These are phyloP conservation scores for Semaprochilodus insignis DNA, from an alignment of 2,797 vertebrate genomes.

Conservation along the genomic window DNA sequence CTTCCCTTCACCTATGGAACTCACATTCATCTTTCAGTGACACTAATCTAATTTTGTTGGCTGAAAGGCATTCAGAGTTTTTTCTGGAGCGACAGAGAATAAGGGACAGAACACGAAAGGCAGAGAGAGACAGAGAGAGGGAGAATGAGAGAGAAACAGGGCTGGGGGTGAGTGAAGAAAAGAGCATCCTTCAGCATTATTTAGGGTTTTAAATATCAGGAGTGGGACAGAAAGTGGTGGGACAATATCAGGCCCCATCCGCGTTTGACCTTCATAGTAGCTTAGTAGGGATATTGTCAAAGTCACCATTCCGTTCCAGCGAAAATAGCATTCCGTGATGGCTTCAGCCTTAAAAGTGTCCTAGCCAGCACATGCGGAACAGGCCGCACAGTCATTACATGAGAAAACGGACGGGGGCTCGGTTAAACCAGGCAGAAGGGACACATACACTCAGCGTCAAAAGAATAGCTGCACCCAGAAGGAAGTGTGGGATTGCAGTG, in stretches of 20 bases:
- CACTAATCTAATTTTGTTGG: background rate
- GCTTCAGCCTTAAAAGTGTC: constrained; percentile 25
- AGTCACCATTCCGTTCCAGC: constrained; percentile 43
- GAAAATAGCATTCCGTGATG: constrained; percentile 14
- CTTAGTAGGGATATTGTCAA: constrained; percentile 59
- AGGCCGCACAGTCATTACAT: constrained; percentile 11
- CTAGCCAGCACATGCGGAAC: constrained; percentile 8
- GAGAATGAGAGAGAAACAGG: background rate
- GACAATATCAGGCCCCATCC: constrained; percentile 55
- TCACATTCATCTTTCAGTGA: background rate
- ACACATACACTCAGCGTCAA: no score
- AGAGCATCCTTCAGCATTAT: constrained; percentile 58
- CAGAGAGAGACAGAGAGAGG: background rate
- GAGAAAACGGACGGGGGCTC: constrained; percentile 37
- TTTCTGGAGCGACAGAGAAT: background rate
- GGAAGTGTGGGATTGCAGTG: no score
- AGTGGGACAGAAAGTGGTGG: constrained; percentile 55
- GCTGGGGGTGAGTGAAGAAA: constrained; percentile 35
- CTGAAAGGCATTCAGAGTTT: background rate
- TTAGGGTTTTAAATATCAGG: constrained; percentile 60
- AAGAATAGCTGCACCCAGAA: no score
- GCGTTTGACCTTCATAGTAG: constrained; percentile 57
- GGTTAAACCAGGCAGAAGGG: constrained; percentile 51
- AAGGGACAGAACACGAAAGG: background rate
- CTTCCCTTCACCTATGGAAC: background rate